These are phyloP conservation scores for Colletes gigas DNA, from an alignment of 1,140 invertebrate genomes.

Conservation along the genomic window DNA sequence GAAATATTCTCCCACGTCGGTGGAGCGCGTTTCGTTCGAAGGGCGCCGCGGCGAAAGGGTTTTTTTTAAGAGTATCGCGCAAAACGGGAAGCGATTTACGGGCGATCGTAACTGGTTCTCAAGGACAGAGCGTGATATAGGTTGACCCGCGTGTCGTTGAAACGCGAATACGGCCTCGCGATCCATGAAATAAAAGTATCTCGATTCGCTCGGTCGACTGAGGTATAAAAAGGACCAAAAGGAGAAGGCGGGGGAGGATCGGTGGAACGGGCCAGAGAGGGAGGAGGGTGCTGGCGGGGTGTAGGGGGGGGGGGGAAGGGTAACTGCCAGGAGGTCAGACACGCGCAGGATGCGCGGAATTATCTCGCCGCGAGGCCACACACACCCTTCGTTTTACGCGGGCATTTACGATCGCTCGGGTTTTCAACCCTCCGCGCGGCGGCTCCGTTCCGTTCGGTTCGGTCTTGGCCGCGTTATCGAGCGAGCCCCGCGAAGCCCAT, in stretches of 20 bases:
- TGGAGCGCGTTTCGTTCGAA: background rate
- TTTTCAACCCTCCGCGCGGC: conserved; percentile 50
- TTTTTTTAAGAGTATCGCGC: conserved; percentile 26
- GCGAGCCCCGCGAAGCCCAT: background rate
- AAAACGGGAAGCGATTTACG: conserved; percentile 34
- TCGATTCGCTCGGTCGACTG: conserved; percentile 16
- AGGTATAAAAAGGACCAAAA: conserved; percentile 30
- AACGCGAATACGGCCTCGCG: conserved; percentile 9
- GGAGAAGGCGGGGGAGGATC: conserved; percentile 5
- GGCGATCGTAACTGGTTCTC: conserved; percentile 50
- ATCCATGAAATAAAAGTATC: conserved; percentile 56
- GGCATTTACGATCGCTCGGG: conserved; percentile 53
- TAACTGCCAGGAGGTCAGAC: conserved; percentile 67
- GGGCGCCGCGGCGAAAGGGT: background rate
- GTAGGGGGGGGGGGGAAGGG: conserved; percentile 17
- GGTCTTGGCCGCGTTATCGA: background rate
- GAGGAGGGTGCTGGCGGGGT: background rate
- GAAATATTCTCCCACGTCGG: too few species aligned
- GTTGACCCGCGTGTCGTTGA: conserved; percentile 32
- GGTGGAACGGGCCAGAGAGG: background rate
- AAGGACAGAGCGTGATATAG: conserved; percentile 32
- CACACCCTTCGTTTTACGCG: conserved; percentile 63
- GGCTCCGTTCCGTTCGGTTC: background rate
- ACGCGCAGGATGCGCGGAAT: conserved; percentile 70
- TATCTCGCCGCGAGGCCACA: conserved; percentile 54